Percentiles rank a stretch among this genome's conserved stretches.
phyloP scores from a whole-genome alignment of 1,140 invertebrate species.

The Steinernema feltiae region DNA sequence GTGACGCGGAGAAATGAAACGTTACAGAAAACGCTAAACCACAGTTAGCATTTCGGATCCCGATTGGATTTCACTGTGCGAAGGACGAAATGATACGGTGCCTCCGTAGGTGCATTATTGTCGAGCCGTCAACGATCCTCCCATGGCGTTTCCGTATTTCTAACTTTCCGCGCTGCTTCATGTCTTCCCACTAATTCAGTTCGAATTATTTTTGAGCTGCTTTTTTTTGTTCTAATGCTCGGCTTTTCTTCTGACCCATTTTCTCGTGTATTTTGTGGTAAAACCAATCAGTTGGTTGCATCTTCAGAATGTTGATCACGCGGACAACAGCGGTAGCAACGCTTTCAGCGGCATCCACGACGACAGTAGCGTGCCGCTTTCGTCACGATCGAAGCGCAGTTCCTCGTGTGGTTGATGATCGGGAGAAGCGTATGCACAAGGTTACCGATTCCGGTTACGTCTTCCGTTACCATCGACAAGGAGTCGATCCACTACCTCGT shows the following conservation, averaged over 20 bases:
- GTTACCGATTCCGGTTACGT: slow-evolving; percentile 43
- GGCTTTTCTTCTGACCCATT: too few species aligned
- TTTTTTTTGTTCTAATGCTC: too few species aligned
- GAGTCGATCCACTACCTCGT: slow-evolving; percentile 50
- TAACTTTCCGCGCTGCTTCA: too few species aligned
- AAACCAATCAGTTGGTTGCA: not conserved
- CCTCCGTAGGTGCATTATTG: too few species aligned
- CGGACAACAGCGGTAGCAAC: not conserved
- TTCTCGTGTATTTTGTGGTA: too few species aligned
- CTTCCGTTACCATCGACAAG: slow-evolving; percentile 54
- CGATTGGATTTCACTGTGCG: not conserved
- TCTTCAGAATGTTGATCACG: not conserved
- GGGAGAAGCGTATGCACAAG: slow-evolving; percentile 49
- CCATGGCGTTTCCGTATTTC: too few species aligned
- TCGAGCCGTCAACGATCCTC: too few species aligned
- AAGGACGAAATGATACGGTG: not conserved
- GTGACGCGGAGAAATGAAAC: too few species aligned
- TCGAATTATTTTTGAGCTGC: too few species aligned
- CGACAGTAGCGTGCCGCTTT: slow-evolving; percentile 14
- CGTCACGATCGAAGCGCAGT: slow-evolving; percentile 42
- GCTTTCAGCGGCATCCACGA: not conserved
- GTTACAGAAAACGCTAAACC: too few species aligned
- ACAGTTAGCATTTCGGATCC: not conserved
- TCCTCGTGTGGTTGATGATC: slow-evolving; percentile 40
- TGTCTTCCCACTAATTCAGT: too few species aligned